phyloP scores from a whole-genome alignment of 1,140 invertebrate species.

The Heliconius congener region DNA sequence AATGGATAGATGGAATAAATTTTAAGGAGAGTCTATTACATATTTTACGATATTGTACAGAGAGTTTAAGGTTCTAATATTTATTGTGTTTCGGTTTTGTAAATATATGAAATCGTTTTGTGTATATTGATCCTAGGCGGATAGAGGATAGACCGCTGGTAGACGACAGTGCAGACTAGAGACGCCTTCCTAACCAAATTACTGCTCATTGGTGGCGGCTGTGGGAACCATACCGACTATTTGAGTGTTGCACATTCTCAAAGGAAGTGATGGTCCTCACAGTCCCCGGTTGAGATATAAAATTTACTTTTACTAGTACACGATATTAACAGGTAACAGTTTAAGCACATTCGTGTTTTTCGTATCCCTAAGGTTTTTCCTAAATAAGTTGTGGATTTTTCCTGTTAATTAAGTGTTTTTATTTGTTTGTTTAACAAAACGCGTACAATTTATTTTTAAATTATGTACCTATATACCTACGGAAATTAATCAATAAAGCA shows the following conservation, averaged over 20 bases:
- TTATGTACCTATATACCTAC: slow-evolving; percentile 69
- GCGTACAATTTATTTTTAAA: slow-evolving; percentile 67
- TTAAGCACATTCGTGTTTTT: background rate
- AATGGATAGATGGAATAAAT: background rate
- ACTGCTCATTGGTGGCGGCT: background rate
- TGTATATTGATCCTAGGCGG: slow-evolving; percentile 48
- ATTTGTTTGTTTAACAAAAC: slow-evolving; percentile 53
- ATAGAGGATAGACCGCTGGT: slow-evolving; percentile 38
- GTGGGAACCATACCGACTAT: background rate
- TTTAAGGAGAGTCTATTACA: slow-evolving; percentile 49
- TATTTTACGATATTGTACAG: slow-evolving; percentile 66
- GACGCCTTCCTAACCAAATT: background rate
- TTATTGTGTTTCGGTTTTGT: slow-evolving; percentile 65
- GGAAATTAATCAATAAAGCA: slow-evolving; percentile 77
- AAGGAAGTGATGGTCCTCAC: background rate
- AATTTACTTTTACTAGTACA: background rate
- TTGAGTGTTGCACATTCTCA: too few relatives aligned
- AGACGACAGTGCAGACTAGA: background rate
- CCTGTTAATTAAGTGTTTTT: slow-evolving; percentile 22
- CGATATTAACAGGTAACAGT: background rate
- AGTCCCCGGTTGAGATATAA: background rate
- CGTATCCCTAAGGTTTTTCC: slow-evolving; percentile 19
- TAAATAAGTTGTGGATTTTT: slow-evolving; percentile 43
- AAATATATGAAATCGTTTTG: slow-evolving; percentile 57
- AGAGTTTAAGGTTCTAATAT: slow-evolving; percentile 73